Percentiles rank a stretch among this genome's conserved stretches.
These are phyloP conservation scores for Dasypus novemcinctus DNA, from an alignment of 2,113 vertebrate species.

Conservation along the genomic window DNA sequence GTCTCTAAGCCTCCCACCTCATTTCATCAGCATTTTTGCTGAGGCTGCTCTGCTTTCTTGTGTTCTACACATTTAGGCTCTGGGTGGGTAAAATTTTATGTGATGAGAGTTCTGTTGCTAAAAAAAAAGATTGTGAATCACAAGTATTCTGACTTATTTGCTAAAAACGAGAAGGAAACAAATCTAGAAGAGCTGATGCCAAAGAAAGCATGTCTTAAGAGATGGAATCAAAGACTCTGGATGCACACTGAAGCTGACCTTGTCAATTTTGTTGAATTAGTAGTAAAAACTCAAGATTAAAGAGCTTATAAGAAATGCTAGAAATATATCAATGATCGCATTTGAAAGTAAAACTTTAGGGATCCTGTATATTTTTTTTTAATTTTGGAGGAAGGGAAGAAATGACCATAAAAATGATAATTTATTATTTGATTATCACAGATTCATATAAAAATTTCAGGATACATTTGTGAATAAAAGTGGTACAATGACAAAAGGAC, in stretches of 20 bases:
- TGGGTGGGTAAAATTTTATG: not conserved
- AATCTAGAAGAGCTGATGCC: not conserved
- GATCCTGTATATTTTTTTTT: not conserved
- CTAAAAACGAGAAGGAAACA: not conserved
- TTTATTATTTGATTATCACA: not conserved
- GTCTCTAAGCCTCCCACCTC: not conserved
- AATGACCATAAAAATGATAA: not conserved
- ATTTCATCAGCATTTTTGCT: not conserved
- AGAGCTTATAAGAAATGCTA: not conserved
- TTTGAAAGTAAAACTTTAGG: not conserved
- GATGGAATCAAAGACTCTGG: not conserved
- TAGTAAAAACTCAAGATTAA: constrained; percentile 1
- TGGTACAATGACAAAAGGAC: too few relatives aligned
- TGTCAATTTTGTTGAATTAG: not conserved
- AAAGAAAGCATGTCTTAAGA: not conserved
- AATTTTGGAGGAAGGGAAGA: not conserved
- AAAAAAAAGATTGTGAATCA: not conserved
- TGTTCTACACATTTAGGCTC: not conserved
- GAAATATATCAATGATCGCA: not conserved
- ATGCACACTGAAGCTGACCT: not conserved
- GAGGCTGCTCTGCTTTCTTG: not conserved
- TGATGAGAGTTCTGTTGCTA: not conserved
- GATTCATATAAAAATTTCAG: not conserved
- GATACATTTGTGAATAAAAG: not conserved
- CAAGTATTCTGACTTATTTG: not conserved